phyloP scores from a whole-genome alignment of 2,113 vertebrate genomes.

The Alosa alosa region DNA sequence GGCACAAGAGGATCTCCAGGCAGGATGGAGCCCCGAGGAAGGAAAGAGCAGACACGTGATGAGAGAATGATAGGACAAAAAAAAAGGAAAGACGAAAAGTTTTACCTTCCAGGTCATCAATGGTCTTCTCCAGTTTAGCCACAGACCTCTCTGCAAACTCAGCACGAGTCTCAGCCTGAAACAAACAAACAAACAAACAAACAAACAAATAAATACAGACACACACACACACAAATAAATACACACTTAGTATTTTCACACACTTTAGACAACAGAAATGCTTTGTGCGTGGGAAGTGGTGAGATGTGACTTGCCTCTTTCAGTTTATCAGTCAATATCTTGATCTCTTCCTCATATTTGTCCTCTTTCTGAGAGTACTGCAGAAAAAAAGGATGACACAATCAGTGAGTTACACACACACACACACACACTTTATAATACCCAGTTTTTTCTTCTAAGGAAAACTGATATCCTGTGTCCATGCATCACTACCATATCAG shows the following conservation, averaged over 20 bases:
- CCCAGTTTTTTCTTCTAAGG: not conserved
- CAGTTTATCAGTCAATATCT: conserved; percentile 95
- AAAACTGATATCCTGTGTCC: not conserved
- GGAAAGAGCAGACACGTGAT: conserved; percentile 38
- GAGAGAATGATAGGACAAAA: conserved; percentile 30
- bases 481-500: not conserved
- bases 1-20: not conserved
- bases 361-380: conserved; percentile 98
- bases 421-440: not conserved
- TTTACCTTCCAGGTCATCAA: conserved; percentile 92
- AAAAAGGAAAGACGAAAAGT: not conserved
- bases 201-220: not conserved
- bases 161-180: conserved; percentile 87
- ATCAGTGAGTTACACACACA: not conserved
- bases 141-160: conserved; percentile 92
- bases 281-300: not conserved
- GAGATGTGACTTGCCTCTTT: conserved; percentile 81
- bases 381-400: conserved; percentile 35
- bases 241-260: not conserved
- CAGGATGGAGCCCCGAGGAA: not conserved
- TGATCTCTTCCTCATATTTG: conserved; percentile 98
- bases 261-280: not conserved
- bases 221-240: not conserved
- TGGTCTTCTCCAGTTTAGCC: conserved; percentile 93
- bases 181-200: not conserved